phyloP scores from a whole-genome alignment of 2,888 invertebrate species.

The Tetramorium bicarinatum region DNA sequence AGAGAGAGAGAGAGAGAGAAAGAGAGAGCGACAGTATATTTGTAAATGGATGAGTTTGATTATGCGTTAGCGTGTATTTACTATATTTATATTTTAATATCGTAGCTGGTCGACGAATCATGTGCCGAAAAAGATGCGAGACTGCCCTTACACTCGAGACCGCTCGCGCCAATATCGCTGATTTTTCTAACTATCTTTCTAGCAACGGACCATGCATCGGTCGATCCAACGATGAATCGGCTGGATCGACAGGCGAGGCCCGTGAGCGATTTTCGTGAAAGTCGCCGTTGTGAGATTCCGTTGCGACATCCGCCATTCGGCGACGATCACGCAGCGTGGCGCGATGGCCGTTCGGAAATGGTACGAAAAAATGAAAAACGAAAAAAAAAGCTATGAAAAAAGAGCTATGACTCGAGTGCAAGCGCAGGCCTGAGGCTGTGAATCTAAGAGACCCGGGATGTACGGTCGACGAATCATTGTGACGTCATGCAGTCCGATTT shows the following conservation, averaged over 20 bases:
- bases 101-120: constrained; percentile 53
- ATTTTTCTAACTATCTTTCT: constrained; percentile 7
- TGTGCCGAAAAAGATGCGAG: constrained; percentile 54
- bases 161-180: background rate
- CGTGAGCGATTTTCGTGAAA: constrained; percentile 71
- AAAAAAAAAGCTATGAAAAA: constrained; percentile 1
- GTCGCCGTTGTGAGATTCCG: constrained; percentile 58
- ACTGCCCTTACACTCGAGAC: constrained; percentile 47
- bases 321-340: constrained; percentile 14
- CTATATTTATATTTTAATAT: constrained; percentile 32
- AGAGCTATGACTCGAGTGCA: constrained; percentile 5
- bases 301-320: constrained; percentile 60
- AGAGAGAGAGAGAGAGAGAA: background rate
- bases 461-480: constrained; percentile 64
- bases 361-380: background rate
- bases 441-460: constrained; percentile 68
- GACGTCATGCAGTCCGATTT: constrained; percentile 70
- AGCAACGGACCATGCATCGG: background rate
- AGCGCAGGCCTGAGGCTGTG: constrained; percentile 73
- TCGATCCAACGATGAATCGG: background rate
- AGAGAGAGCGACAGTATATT: background rate
- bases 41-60: background rate
- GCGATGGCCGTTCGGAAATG: constrained; percentile 48
- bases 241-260: background rate
- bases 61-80: constrained; percentile 6